Base-by-base conservation (phyloP, 1,140 invertebrate genomes). In the Lepidurus apus region DNA sequence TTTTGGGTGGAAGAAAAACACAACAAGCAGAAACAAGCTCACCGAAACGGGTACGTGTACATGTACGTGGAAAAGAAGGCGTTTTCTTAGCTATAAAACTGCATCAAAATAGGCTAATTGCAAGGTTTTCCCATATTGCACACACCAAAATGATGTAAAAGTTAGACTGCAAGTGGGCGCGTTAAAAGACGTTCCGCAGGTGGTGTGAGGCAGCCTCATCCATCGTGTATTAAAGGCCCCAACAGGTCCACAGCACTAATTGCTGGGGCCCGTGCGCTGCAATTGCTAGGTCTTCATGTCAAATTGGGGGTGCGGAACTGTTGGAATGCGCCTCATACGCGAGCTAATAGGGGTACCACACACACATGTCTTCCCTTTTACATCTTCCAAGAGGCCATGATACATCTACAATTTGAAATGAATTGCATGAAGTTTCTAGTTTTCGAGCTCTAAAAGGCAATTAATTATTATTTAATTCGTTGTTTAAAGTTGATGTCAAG, bases 171-270 rank as follows among this genome's bases (percentile, higher is more conserved):
- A 17, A 21, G 53, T 13, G 53, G 17, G 53, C 53, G 53, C 21
- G 53, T 21, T 65, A n/a, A 65, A n/a, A n/a, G 53, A 21, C 53
- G 53, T 65, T 65, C 53, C 21, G 17, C 13, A 65, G 53, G 53
- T 65, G 53, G n/a, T 65, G 53, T 65, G 17, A 65, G 53, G 53
- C 53, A 65, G 53, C 53, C 53, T 21, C 53, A 65, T 65, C 53
- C 53, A 65, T 65, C 53, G 53, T 65, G 53, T 47, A 4, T 11
- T 10, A n/a, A n/a, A 4, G 53, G 53, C 53, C 13, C 34, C 34
- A 34, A 4, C 7, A 65, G 53, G 53, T 65, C 53, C 17, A 21
- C 17, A 65, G 17, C 17, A 13, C 17, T 65, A 65, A 65, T 65
- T n/a, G 53, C 53, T 13, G 53, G 53, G 53, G 53, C 53, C 53